Evolutionary conservation across 2,888 invertebrate genomes (phyloP), one percentile per base, ranked within the genome.

Genomic region (Odiellus spinosus): DNA sequence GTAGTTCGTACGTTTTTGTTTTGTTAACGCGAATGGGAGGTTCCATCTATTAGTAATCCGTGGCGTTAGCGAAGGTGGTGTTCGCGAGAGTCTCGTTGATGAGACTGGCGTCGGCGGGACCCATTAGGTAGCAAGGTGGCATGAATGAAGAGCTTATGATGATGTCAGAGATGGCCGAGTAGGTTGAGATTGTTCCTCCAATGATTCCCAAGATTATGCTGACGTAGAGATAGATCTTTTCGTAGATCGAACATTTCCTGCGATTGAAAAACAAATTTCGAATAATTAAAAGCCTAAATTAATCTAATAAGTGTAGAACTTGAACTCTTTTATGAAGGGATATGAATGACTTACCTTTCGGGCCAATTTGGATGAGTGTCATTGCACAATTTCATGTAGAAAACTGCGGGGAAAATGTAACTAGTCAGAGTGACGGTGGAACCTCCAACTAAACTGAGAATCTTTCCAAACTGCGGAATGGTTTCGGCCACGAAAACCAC

Each of bases 381-480:
- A 47, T 64, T 66, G 54, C 71, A 67, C 15, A 82, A 75, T 61
- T 76, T 78, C 0, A 80, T 68, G 63, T 85, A 87, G 59, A 88
- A 76, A 39, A 87, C 57, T 0, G 87, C 82, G 0, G 88, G 88
- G 48, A 84, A 73, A 49, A 88, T 74, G 57, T 87, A 88, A 58
- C 86, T 80, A 11, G 88, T 66, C 0, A 86, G 82, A 0, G 85
- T 84, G 0, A 80, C 82, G 4, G 88, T 71, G 0, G 82, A 80
- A 3, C 85, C 86, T 1, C 88, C 88, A 14, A 88, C 76, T 1
- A 88, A 68, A 2, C 84, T 78, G 78, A 88, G 82, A 12, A 88
- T 80, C 14, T 85, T 70, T 59, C 87, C 86, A 61, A 88, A 86
- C 55, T 80, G 73, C 1, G 88, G 87, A 0, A 88, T 77, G 0